Evolutionary conservation across 2,797 vertebrate species (phyloP), one percentile per base, ranked within the genome.

Genomic region (Sandelia bainsii): DNA sequence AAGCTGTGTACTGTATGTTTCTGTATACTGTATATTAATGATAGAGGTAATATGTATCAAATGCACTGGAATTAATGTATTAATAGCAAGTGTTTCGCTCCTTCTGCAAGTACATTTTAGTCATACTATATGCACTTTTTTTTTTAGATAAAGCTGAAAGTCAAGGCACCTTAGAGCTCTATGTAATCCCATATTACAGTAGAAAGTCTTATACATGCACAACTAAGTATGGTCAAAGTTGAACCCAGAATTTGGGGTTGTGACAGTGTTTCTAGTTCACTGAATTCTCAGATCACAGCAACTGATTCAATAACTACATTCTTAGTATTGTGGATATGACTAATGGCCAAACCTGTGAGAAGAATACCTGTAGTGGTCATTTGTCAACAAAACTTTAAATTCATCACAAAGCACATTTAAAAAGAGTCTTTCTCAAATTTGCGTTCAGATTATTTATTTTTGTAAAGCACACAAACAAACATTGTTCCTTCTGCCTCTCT

Each of bases 41-140:
- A 62, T 69, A 17, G n/a, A 72, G 19, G 39, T 74, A 7, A 39
- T 32, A 13, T 53, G 34, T 22, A 37, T 68, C 39, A 61, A 77
- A 34, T 40, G 19, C 16, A 23, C 11, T 67, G 19, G 6, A 61
- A 69, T 20, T 11, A n/a, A 64, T 49, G 2, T 19, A 23, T 53
- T 19, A 49, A n/a, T 1, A 11, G 17, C 37, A 56, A 29, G 34
- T 59, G 1, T 62, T 44, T 13, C 34, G 17, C n/a, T 17, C 3
- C 4, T 25, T 25, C 25, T 25, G 25, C 4, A 25, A 13, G n/a
- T 39, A 23, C 4, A 1, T 22, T 27, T 54, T n/a, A 58, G 19
- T 27, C 13, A 25, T 39, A 46, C 52, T 42, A 37, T 32, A 40
- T 29, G 5, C 23, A 22, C n/a, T 13, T 39, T 45, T 32, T 20